Conservation (phyloP, 2,113 vertebrate species). For the Chlorodrepanis virens region DNA sequence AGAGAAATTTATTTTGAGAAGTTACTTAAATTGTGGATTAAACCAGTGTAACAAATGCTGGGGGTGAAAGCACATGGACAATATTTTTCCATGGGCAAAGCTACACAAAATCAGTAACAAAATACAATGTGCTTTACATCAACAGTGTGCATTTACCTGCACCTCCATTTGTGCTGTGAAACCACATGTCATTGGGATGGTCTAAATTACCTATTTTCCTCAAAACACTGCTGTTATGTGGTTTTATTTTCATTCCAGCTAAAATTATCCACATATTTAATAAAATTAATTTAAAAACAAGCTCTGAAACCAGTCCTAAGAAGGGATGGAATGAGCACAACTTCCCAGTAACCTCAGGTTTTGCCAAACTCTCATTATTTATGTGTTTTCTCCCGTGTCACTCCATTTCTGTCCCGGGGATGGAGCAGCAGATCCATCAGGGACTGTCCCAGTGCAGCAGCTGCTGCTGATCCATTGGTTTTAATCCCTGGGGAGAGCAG, state of each 20-base stretch:
- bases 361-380: not conserved
- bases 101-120: not conserved
- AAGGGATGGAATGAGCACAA: not conserved
- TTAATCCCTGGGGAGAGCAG: not conserved
- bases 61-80: not conserved
- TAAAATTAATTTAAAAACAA: not conserved
- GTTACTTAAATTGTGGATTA: not conserved
- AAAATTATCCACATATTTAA: not conserved
- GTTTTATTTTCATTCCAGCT: not conserved
- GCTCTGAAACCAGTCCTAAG: not conserved
- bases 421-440: not conserved
- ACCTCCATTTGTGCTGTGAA: not conserved
- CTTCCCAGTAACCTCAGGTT: not conserved
- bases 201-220: not conserved
- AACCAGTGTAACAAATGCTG: not conserved
- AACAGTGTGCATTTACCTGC: not conserved
- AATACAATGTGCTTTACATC: not conserved
- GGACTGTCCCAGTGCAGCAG: not conserved
- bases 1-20: not conserved
- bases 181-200: rapidly evolving
- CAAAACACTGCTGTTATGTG: not conserved
- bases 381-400: not conserved
- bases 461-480: not conserved
- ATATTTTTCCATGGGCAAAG: not conserved
- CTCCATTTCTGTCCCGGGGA: rapidly evolving